These are phyloP conservation scores for Drosophila greeni DNA, from an alignment of 2,888 invertebrate genomes.

Conservation along the genomic window DNA sequence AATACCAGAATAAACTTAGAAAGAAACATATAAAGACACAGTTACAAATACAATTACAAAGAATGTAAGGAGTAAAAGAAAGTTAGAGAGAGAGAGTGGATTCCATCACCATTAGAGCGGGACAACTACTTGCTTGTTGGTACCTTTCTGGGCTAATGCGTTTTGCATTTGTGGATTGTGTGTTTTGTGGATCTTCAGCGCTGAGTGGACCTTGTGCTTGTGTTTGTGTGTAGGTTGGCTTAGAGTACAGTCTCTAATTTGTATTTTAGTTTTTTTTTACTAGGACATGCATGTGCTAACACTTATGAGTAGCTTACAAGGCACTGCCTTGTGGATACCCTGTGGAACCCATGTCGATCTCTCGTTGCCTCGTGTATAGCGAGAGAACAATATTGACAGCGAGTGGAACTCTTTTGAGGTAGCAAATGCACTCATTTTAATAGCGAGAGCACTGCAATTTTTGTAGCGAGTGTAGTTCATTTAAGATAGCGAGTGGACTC, in stretches of 20 bases:
- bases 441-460: too few species aligned
- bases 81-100: not conserved
- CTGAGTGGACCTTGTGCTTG: constrained; percentile 1
- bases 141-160: constrained; percentile 32
- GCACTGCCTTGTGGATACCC: not conserved
- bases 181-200: constrained; percentile 2
- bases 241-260: not conserved
- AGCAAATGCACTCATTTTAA: not conserved
- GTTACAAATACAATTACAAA: not conserved
- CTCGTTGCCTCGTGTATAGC: not conserved
- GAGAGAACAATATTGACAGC: not conserved
- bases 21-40: not conserved
- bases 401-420: not conserved
- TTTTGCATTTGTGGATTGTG: constrained; percentile 23
- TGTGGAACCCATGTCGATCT: not conserved
- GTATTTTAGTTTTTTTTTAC: not conserved
- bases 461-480: not conserved
- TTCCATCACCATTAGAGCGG: constrained; percentile 18
- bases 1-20: not conserved
- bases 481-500: not conserved
- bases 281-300: not conserved
- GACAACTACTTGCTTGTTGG: constrained; percentile 20
- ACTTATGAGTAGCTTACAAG: not conserved
- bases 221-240: constrained; percentile 3
- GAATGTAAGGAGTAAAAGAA: not conserved